Evolutionary conservation across 2,113 vertebrate species (phyloP).

Genomic region (Hemiscyllium ocellatum): DNA sequence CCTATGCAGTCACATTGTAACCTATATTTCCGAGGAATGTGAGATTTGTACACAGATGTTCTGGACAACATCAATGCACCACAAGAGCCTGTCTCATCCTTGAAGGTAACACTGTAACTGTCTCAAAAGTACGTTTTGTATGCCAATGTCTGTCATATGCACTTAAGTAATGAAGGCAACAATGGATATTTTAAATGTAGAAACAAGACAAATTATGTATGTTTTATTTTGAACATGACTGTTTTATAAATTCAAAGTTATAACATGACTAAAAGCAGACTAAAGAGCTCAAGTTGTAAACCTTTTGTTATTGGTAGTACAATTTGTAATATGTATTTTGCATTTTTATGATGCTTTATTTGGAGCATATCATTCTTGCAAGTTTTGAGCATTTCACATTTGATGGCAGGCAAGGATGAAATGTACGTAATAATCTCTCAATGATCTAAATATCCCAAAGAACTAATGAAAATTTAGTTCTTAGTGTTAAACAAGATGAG

Average conservation of each 20-base stretch:
- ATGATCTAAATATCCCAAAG: background rate
- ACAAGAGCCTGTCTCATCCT: too few relatives aligned
- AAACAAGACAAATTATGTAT: slow-evolving; percentile 18
- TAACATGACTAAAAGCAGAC: background rate
- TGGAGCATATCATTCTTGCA: background rate
- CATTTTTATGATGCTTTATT: background rate
- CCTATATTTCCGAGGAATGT: too few relatives aligned
- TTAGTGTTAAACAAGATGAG: background rate
- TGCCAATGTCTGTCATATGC: background rate
- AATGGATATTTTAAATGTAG: background rate
- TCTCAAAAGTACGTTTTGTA: background rate
- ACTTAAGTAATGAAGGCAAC: background rate
- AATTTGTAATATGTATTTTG: background rate
- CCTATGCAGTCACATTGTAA: too few relatives aligned
- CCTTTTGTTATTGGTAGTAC: background rate
- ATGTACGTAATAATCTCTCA: too few relatives aligned
- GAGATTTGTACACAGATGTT: background rate
- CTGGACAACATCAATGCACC: too few relatives aligned
- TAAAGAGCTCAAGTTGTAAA: background rate
- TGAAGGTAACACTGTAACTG: background rate
- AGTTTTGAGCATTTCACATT: background rate
- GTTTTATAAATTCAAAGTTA: background rate
- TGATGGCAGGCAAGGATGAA: background rate
- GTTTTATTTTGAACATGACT: slow-evolving; percentile 12
- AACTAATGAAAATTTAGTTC: background rate